Base-by-base conservation (phyloP, 2,113 vertebrate genomes). In the Pipa parva region DNA sequence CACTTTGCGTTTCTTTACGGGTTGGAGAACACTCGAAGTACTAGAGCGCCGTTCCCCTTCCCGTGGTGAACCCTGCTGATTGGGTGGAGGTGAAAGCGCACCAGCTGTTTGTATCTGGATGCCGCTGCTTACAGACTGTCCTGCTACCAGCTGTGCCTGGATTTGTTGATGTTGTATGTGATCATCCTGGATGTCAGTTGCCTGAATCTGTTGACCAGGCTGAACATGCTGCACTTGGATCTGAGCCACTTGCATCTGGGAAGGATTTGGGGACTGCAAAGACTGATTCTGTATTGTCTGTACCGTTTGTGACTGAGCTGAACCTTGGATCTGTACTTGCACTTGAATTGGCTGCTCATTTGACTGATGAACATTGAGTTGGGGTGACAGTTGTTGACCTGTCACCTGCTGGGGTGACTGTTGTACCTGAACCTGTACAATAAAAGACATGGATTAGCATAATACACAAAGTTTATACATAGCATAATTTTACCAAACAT, bases 1-100 rank as follows among this genome's bases (percentile, higher is more conserved):
- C 80, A 99, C 93, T 81, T 99, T 99, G 66, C 96, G 95, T 65
- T 99, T 99, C 86, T 99, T 99, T 75, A 95, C 96, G 0, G 97
- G 97, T 76, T 99, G 97, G 60, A 98, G 94, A 54, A 99, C 96
- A 4, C 90, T 91, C 8, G 92, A 88, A 0, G 89, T 86, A 67
- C 88, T 84, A 63, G 86, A 89, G 63, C 96, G 85, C 24, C 93
- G 85, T 54, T 97, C 97, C n/a, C 84, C 88, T 76, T 97, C 95
- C 73, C 93, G 88, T 1, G 89, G 88, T 24, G 92, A 95, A 63
- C 92, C 93, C 63, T 95, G 93, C 15, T 89, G 88, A 66, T 85
- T 83, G 29, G 89, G 85, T 25, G 92, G 90, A 22, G 90, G 93
- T 29, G 95, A 94, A 77, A 95, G 86, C 3, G 95, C 89, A 72